phyloP scores from a whole-genome alignment of 2,888 invertebrate genomes.

The Drosophila cognata region DNA sequence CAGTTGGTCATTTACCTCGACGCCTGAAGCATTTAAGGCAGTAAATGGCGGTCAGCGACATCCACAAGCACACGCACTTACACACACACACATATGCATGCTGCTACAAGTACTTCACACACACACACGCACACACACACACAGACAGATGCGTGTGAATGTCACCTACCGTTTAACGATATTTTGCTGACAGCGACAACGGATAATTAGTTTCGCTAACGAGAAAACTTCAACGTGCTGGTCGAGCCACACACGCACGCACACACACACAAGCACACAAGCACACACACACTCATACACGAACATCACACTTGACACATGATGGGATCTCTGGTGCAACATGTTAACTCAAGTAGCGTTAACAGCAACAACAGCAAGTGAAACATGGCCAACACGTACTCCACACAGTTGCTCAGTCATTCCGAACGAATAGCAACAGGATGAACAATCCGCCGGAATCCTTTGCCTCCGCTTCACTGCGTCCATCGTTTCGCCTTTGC shows the following conservation, averaged over 20 bases:
- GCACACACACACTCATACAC: conserved; percentile 18
- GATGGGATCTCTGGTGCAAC: conserved; percentile 71
- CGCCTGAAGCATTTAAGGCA: conserved; percentile 11
- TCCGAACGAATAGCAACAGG: conserved; percentile 53
- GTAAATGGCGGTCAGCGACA: conserved; percentile 42
- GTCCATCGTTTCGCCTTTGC: conserved; percentile 43
- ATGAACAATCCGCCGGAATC: conserved; percentile 64
- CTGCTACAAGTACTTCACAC: conserved; percentile 2
- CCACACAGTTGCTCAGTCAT: conserved; percentile 45
- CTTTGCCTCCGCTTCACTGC: conserved; percentile 61
- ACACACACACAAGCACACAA: conserved; percentile 14
- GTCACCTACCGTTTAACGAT: conserved; percentile 79
- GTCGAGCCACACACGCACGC: conserved; percentile 33
- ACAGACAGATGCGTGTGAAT: conserved; percentile 53
- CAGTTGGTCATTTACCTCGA: conserved; percentile 35
- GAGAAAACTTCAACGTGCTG: conserved; percentile 81
- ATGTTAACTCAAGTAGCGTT: conserved; percentile 75
- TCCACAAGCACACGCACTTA: conserved; percentile 1
- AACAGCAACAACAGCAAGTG: conserved; percentile 44
- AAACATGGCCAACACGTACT: conserved; percentile 58
- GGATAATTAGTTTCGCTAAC: conserved; percentile 83
- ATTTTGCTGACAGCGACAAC: conserved; percentile 81
- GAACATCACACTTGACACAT: conserved; percentile 54
- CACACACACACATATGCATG: conserved; percentile 1
- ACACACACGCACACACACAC: background rate